These are phyloP conservation scores for Hafferia zeledoni DNA, from an alignment of 2,797 vertebrate genomes.

Conservation along the genomic window DNA sequence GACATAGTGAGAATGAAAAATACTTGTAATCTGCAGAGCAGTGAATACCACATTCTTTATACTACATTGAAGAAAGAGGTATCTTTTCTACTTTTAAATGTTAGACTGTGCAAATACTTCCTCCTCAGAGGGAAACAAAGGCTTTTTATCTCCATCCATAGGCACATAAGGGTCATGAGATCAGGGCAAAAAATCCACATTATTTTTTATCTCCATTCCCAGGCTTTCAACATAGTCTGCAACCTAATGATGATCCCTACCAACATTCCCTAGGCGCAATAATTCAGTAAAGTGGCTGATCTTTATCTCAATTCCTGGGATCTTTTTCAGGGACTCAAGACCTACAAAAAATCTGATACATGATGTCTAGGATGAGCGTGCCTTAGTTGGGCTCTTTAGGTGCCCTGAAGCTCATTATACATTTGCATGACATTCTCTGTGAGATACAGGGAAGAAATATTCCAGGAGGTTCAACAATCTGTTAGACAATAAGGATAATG, in stretches of 20 bases:
- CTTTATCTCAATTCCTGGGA: neutral
- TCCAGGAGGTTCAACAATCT: neutral
- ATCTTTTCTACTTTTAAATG: neutral
- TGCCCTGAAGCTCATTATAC: neutral
- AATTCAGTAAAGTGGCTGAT: neutral
- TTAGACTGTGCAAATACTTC: neutral
- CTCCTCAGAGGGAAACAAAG: neutral
- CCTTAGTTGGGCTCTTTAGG: neutral
- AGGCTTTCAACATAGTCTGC: neutral
- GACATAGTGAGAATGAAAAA: neutral
- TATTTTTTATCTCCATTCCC: neutral
- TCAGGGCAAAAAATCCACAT: neutral
- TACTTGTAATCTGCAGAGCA: neutral
- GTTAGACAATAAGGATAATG: neutral
- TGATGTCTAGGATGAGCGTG: neutral
- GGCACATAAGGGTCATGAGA: neutral
- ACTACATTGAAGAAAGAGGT: neutral
- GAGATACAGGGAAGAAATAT: neutral
- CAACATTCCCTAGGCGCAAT: neutral
- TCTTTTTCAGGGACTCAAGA: neutral
- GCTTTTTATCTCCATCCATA: neutral
- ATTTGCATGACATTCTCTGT: rapidly evolving
- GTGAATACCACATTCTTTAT: neutral
- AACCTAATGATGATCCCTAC: neutral
- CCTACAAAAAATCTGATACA: neutral